Conservation (phyloP, 2,797 vertebrate genomes). For the Brachymystax lenok region DNA sequence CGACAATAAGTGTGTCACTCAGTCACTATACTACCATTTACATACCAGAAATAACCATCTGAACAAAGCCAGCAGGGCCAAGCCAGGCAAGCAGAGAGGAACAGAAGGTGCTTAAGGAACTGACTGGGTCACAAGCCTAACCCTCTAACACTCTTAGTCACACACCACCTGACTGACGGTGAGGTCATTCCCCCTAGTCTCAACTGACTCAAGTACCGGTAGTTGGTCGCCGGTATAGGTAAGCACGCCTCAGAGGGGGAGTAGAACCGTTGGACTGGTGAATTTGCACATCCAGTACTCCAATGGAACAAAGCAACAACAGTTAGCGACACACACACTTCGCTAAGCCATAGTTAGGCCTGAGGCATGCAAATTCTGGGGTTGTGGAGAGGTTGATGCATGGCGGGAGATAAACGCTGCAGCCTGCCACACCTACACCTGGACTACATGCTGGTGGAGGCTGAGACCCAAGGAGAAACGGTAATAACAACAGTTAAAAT, state of each 20-base stretch:
- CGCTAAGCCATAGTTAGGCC: not conserved
- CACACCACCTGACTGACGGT: not conserved
- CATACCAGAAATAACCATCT: slow-evolving; percentile 55
- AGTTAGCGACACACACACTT: not conserved
- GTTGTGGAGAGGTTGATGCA: not conserved
- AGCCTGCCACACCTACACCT: not conserved
- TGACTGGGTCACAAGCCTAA: slow-evolving; percentile 51
- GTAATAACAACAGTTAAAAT: too few species aligned
- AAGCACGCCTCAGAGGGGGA: not conserved
- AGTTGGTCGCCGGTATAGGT: not conserved
- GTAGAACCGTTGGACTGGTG: slow-evolving; percentile 17
- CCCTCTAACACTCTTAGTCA: slow-evolving; percentile 9
- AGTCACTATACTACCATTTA: slow-evolving; percentile 14
- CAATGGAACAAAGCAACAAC: slow-evolving; percentile 2
- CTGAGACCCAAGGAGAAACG: not conserved
- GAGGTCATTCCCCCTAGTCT: not conserved
- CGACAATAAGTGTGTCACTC: slow-evolving; percentile 63
- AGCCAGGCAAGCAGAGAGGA: slow-evolving; percentile 33
- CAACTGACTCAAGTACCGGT: not conserved
- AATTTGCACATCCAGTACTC: slow-evolving; percentile 31
- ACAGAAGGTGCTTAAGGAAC: slow-evolving; percentile 60
- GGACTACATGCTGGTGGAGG: not conserved
- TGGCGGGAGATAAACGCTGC: not conserved
- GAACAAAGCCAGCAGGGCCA: slow-evolving; percentile 42
- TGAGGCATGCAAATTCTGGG: slow-evolving; percentile 45